phyloP scores from a whole-genome alignment of 1,140 invertebrate genomes.

The Cryptotermes secundus region DNA sequence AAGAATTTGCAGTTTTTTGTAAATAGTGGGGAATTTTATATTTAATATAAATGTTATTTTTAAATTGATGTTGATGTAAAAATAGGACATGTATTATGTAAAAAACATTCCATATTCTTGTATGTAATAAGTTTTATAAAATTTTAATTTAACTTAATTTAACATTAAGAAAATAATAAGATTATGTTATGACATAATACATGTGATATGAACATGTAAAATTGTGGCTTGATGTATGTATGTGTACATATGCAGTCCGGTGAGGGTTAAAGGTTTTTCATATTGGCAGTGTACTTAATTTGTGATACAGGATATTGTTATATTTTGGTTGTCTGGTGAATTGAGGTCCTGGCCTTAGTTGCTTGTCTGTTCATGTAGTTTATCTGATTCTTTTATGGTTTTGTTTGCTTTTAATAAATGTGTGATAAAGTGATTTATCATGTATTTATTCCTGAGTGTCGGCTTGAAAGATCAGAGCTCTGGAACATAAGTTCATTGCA shows the following conservation, averaged over 20 bases:
- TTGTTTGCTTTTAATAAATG: constrained; percentile 4
- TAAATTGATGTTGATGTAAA: neutral
- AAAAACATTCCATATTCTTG: neutral
- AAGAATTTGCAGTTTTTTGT: neutral
- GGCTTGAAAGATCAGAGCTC: too few relatives aligned
- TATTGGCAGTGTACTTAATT: neutral
- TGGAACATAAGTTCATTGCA: too few relatives aligned
- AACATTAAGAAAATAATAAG: neutral
- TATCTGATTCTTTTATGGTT: neutral
- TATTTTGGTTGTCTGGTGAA: neutral
- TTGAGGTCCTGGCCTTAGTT: neutral
- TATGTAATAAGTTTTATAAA: neutral
- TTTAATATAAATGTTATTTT: neutral
- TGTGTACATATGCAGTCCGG: neutral
- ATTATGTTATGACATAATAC: neutral
- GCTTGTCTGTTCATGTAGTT: neutral
- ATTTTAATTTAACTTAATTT: neutral
- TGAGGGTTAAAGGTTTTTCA: neutral
- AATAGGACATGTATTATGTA: neutral
- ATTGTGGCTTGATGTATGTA: neutral
- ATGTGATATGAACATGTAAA: neutral
- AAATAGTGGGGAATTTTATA: neutral
- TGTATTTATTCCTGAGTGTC: too few relatives aligned
- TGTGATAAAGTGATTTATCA: neutral
- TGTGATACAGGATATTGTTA: neutral